Evolutionary conservation across 2,888 invertebrate genomes (phyloP), one percentile per base, ranked within the genome.

Genomic region (Macrosiphum euphorbiae): DNA sequence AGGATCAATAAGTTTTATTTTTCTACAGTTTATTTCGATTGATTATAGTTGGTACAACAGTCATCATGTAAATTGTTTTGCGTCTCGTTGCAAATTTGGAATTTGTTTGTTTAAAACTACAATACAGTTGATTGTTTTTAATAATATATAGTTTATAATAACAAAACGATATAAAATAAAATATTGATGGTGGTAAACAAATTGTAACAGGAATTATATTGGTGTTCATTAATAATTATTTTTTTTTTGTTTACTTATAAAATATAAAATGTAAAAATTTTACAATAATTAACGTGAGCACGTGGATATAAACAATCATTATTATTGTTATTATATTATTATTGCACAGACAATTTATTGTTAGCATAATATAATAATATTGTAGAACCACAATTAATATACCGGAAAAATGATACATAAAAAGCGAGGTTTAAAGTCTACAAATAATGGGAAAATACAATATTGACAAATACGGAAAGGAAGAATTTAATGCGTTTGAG

Each of bases 241-340:
- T 61, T 87, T 67, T 92, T 52, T 55, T 55, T 10, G 44, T 92
- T 55, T 84, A 50, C 55, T 92, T 92, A 92, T 67, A 58, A 92
- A 44, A 58, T 92, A 92, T 55, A 92, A 92, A 92, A 92, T 92
- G 92, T 92, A 92, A 89, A 92, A 92, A 92, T 89, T 55, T 89
- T 24, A 84, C 84, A 78, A 58, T 78, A 89, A 87, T 88, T 41
- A 88, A 92, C 67, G 87, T 67, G 87, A 87, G 88, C 92, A 78
- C 55, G 92, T 55, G 67, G 35, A 67, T 67, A 67, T 35, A 50
- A 61, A 61, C 67, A 41, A 88, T 67, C 35, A 67, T 16, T 55
- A 91, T 91, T 91, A n/a, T 90, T 44, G 44, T 84, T 78, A 55
- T 85, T 58, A 85, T 84, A 85, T 84, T 91, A 55, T 85, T 55